Base-by-base conservation (phyloP, 2,797 vertebrate species). In the Halcyon leucocephala region DNA sequence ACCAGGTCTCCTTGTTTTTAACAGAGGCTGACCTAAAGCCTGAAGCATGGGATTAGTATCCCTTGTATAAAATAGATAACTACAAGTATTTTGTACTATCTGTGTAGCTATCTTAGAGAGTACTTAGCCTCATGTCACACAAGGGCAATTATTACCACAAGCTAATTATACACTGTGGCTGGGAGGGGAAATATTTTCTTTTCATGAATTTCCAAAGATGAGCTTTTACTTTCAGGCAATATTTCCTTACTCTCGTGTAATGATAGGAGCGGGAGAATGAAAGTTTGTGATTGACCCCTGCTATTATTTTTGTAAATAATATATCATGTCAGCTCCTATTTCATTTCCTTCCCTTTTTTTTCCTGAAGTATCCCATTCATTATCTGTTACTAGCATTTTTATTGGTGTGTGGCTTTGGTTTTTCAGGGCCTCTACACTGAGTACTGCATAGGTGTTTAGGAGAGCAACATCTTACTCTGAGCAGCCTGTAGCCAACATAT, bases 1-100 rank as follows among this genome's bases (percentile, higher is more conserved):
- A 49, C 82, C 74, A 73, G 29, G 64, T 89, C 70, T 90, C 41
- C 39, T 77, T 78, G 49, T 85, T 66, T 88, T 94, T 93, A 92
- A 57, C n/a, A 85, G 60, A 80, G 35, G 39, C 24, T 33, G 74
- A 89, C 57, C 41, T 73, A 66, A 90, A 73, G 62, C 46, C 57
- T 62, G 37, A 80, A 86, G 24, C 5, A 4, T 79, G 44, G 54
- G 42, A 55, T 86, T 90, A 66, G 21, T 42, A 52, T 58, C 17
- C 8, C 6, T 88, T 51, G 83, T 52, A 86, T 35, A 82, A 80
- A 90, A 82, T 2, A 89, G 55, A 28, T 77, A 92, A 51, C 66
- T 62, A 14, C 58, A 70, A 79, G n/a, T 52, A 73, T 77, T 95
- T 90, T 62, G 15, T 89, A 41, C 62, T 89, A 12, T 42, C 64